Conservation (phyloP, 1,140 invertebrate species). For the Papilio dardanus region DNA sequence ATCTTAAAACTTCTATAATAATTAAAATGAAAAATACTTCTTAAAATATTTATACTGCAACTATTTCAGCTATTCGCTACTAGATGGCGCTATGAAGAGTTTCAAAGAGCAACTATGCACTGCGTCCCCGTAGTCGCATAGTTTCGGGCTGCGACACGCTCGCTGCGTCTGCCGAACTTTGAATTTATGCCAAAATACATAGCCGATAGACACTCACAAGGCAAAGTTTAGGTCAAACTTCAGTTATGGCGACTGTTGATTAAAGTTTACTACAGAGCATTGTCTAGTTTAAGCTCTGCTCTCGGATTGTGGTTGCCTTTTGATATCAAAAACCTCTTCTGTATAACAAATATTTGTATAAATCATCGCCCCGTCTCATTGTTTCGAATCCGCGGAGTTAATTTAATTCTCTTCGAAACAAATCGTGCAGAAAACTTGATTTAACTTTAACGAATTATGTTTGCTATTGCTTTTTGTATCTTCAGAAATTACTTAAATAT, state of each 20-base stretch:
- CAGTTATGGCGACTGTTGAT: conserved; percentile 60
- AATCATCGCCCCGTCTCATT: conserved; percentile 27
- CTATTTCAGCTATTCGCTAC: conserved; percentile 55
- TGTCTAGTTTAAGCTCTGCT: conserved; percentile 45
- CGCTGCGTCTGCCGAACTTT: conserved; percentile 47
- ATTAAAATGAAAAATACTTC: conserved; percentile 25
- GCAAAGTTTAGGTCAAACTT: conserved; percentile 58
- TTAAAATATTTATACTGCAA: conserved; percentile 35
- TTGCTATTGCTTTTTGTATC: background rate
- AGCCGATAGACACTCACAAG: conserved; percentile 53
- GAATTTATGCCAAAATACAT: conserved; percentile 67
- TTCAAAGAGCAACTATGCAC: conserved; percentile 48
- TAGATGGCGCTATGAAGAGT: conserved; percentile 65
- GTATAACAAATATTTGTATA: conserved; percentile 38
- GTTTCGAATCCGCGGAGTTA: conserved; percentile 8
- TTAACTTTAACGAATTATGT: conserved; percentile 28
- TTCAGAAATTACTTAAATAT: no score
- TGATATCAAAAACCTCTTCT: conserved; percentile 50
- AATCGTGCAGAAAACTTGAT: conserved; percentile 34
- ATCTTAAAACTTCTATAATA: conserved; percentile 5
- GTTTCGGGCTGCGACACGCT: conserved; percentile 44
- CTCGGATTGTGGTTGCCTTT: conserved; percentile 50
- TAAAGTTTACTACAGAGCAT: conserved; percentile 55
- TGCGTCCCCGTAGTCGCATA: conserved; percentile 47
- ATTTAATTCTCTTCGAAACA: conserved; percentile 38